Evolutionary conservation across 2,113 vertebrate species (phyloP).

Genomic region (Sebastes fasciatus): DNA sequence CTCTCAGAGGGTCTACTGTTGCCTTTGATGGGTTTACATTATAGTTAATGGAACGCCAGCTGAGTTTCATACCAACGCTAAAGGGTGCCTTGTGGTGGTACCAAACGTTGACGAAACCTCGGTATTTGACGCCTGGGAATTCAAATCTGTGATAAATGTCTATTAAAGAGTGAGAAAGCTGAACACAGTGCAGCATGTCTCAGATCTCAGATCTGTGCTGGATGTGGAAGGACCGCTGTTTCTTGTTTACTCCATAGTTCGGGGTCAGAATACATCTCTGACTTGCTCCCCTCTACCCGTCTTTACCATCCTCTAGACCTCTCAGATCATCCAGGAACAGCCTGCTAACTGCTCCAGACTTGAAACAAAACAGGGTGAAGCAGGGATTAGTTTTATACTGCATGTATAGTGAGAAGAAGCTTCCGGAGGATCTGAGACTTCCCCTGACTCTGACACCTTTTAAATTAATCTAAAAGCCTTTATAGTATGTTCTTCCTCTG

Average conservation of each 20-base stretch:
- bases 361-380: conserved; percentile 15
- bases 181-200: not conserved
- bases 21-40: too few relatives aligned
- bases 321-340: not conserved
- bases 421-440: not conserved
- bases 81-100: too few relatives aligned
- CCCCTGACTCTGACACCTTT: not conserved
- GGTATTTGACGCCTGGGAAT: too few relatives aligned
- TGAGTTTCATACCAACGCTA: too few relatives aligned
- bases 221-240: not conserved
- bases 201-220: not conserved
- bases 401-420: not conserved
- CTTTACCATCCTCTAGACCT: not conserved
- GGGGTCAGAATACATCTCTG: not conserved
- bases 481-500: not conserved
- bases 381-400: not conserved
- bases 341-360: not conserved
- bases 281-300: not conserved
- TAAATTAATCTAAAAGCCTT: not conserved
- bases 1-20: too few relatives aligned
- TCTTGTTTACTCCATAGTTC: not conserved
- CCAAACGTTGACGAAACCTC: too few relatives aligned
- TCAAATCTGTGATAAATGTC: too few relatives aligned
- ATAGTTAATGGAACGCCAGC: too few relatives aligned
- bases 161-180: not conserved